A percentile compares a stretch with the other conserved stretches of the same genome.
Evolutionary conservation across 2,888 invertebrate species (phyloP).

Genomic region (Ethmia dodecea): DNA sequence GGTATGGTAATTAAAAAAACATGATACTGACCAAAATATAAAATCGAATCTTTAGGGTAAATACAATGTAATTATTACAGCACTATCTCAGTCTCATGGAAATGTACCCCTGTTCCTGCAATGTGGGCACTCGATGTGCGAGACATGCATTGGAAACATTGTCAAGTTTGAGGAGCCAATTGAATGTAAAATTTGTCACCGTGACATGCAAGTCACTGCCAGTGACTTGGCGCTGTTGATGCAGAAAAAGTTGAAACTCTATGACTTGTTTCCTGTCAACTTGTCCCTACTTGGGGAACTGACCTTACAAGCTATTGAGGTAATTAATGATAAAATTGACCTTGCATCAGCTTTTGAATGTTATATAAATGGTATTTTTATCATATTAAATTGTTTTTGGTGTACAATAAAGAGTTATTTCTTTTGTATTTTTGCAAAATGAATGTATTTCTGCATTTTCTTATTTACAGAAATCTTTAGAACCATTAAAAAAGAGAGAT

Average conservation of each 20-base stretch:
- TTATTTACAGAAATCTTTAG: too few species aligned
- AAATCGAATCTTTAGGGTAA: background rate
- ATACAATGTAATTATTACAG: background rate
- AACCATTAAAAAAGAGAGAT: conserved; percentile 15
- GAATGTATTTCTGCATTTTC: background rate
- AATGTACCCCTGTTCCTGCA: conserved; percentile 78
- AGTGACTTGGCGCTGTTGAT: conserved; percentile 28
- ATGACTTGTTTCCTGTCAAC: conserved; percentile 54
- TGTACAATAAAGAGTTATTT: too few species aligned
- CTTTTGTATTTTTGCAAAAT: too few species aligned
- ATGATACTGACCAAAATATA: background rate
- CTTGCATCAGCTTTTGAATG: too few species aligned
- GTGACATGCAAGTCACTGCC: conserved; percentile 36
- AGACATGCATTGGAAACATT: conserved; percentile 73
- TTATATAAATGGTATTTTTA: conserved; percentile 4
- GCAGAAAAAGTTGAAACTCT: conserved; percentile 35
- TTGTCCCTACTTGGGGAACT: conserved; percentile 57
- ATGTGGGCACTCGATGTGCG: conserved; percentile 84
- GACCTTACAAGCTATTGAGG: conserved; percentile 37
- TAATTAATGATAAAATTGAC: too few species aligned
- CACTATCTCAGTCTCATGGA: conserved; percentile 27
- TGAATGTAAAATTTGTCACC: conserved; percentile 67
- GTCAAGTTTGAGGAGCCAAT: conserved; percentile 55
- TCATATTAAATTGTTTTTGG: background rate
- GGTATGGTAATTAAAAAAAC: too few species aligned